Conservation (phyloP, 2,113 vertebrate genomes). For the Benitochromis conjunctus region DNA sequence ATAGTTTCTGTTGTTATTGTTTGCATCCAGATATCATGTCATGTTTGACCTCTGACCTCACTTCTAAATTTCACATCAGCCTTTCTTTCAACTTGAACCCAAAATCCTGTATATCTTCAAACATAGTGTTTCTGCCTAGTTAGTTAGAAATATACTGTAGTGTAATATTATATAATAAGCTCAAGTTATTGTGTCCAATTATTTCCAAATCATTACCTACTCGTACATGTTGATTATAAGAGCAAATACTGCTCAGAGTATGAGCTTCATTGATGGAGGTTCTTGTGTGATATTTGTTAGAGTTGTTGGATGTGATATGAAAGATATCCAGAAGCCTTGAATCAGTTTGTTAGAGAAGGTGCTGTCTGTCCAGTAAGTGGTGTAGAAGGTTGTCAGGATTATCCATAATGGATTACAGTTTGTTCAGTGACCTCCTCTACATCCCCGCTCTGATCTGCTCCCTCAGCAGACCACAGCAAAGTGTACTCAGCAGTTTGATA, state of each 20-base stretch:
- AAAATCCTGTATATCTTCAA: neutral
- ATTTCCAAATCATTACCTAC: neutral
- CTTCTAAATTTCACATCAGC: too few relatives aligned
- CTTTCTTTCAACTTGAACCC: too few relatives aligned
- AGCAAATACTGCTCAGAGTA: neutral
- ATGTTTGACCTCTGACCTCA: too few relatives aligned
- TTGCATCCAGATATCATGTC: too few relatives aligned
- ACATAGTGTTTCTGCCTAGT: neutral
- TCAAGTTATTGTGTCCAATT: rapidly evolving
- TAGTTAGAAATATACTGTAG: neutral
- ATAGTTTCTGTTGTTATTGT: too few relatives aligned
- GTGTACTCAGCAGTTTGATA: neutral
- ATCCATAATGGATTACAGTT: neutral
- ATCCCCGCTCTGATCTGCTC: neutral
- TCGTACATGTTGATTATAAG: neutral
- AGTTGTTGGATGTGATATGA: neutral
- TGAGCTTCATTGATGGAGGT: neutral
- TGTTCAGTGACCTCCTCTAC: neutral
- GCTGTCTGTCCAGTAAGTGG: neutral
- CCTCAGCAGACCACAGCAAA: neutral
- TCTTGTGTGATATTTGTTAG: neutral
- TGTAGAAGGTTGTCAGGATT: neutral
- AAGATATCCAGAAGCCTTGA: neutral
- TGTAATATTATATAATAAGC: neutral
- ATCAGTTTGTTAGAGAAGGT: neutral